Base-by-base conservation (phyloP, 2,113 vertebrate species). In the Odocoileus hemionus region DNA sequence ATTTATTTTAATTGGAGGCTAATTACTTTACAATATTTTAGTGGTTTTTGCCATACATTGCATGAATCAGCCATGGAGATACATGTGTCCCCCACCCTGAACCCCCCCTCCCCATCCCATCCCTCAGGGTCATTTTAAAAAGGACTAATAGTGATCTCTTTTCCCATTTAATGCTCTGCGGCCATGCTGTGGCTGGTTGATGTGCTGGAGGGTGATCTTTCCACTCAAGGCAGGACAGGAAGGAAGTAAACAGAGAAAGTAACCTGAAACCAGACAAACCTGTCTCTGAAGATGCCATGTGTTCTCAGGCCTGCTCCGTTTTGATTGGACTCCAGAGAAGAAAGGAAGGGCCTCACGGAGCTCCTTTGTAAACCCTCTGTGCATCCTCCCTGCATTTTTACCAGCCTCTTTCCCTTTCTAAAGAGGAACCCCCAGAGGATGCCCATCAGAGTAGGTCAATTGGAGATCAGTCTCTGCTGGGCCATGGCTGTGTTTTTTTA, bases 341-440 rank as follows among this genome's bases (percentile, higher is more conserved):
- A 89, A 84, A 3, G 58, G 23, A 85, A 93, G 57, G 17, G 57
- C 26, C n/a, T 25, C 7, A 52, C 0, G 2, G 80, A 97, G 5
- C 5, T n/a, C 58, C 17, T 50, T 57, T 54, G 57, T 13, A 58
- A 64, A 43, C n/a, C 19, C 1, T 83, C 43, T 84, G n/a, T 0
- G 1, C 25, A 19, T 12, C 47, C 17, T 3, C 23, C 2, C 4
- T 6, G 15, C 21, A 45, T 33, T 36, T 43, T 60, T 33, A 0
- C 33, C 7, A 23, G 28, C 12, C 6, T 7, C 10, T 74, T 78
- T 52, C 5, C 2, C 45, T 58, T 76, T 90, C 36, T 54, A 70
- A 80, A 45, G 54, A 82, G 15, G 55, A 76, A 4, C 4, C 60
- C 33, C 12, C 3, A 76, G 8, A 39, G 52, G 15, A 64, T 12